These are phyloP conservation scores for Gavialis gangeticus DNA, from an alignment of 2,113 vertebrate genomes.

Conservation along the genomic window DNA sequence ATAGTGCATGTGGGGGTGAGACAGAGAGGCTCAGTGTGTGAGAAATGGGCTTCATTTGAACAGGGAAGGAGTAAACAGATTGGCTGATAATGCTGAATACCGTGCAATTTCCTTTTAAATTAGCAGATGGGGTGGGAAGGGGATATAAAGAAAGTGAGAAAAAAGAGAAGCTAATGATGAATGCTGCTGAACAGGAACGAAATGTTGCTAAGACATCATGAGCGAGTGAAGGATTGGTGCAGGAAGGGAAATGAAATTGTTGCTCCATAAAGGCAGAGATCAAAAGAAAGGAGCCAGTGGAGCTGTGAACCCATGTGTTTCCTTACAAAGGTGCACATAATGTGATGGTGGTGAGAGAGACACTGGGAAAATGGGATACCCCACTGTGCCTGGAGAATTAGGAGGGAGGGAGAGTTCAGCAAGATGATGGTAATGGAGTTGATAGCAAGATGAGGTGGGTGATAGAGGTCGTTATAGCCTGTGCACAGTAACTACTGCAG, in stretches of 20 bases:
- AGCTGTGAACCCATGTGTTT: not conserved
- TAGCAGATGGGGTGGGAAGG: constrained; percentile 68
- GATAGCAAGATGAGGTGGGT: not conserved
- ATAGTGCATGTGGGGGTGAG: not conserved
- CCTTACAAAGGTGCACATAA: not conserved
- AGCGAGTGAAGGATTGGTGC: constrained; percentile 63
- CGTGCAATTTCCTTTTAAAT: constrained; percentile 70
- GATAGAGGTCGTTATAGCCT: not conserved
- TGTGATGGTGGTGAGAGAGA: not conserved
- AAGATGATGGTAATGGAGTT: not conserved
- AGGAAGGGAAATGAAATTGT: constrained; percentile 64
- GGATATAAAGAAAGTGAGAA: constrained; percentile 57
- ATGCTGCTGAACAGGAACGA: constrained; percentile 35
- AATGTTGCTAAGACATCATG: constrained; percentile 63
- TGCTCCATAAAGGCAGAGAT: not conserved
- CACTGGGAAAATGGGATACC: not conserved
- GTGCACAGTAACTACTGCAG: not conserved
- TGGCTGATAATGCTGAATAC: constrained; percentile 63
- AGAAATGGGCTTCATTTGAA: constrained; percentile 53
- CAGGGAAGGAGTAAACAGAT: constrained; percentile 64
- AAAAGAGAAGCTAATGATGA: constrained; percentile 63
- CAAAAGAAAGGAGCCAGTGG: not conserved
- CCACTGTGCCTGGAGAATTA: not conserved
- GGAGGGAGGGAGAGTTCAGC: not conserved
- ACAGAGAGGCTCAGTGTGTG: constrained; percentile 38